phyloP scores from a whole-genome alignment of 2,888 invertebrate species.

The Morpho helenor region DNA sequence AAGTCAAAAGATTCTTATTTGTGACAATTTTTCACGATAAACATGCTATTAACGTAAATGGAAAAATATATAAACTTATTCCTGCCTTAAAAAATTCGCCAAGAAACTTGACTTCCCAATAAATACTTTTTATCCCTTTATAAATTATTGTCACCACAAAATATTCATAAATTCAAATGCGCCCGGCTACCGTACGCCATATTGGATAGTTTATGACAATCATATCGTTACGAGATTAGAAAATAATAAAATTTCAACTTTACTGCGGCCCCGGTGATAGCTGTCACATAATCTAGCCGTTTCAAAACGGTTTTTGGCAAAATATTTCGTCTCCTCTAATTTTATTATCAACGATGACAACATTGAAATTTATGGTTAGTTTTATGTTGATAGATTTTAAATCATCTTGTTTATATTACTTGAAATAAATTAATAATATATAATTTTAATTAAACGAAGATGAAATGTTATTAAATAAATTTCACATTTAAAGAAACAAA shows the following conservation, averaged over 20 bases:
- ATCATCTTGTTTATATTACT: conserved; percentile 13
- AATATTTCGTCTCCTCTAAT: conserved; percentile 20
- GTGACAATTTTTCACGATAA: too few relatives aligned
- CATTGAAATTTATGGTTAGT: conserved; percentile 22
- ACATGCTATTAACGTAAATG: too few relatives aligned
- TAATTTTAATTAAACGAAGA: background rate
- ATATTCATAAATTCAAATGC: conserved; percentile 32
- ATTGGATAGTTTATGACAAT: conserved; percentile 23
- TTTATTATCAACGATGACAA: conserved; percentile 33
- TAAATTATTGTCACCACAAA: background rate
- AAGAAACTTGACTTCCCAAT: too few relatives aligned
- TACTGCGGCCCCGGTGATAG: conserved; percentile 26
- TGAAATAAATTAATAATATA: background rate
- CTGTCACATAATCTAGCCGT: conserved; percentile 27
- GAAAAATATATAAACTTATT: too few relatives aligned
- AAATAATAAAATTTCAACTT: conserved; percentile 35
- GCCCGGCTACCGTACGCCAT: conserved; percentile 28
- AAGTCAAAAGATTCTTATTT: too few relatives aligned
- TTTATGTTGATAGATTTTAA: conserved; percentile 17
- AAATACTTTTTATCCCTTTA: too few relatives aligned
- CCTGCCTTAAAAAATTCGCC: too few relatives aligned
- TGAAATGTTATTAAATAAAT: background rate
- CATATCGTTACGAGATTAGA: conserved; percentile 49
- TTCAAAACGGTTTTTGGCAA: conserved; percentile 18
- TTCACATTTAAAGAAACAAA: too few relatives aligned